A percentile compares a stretch with the other conserved stretches of the same genome.
These are phyloP conservation scores for Myripristis jacobus DNA, from an alignment of 2,797 vertebrate genomes.

Conservation along the genomic window DNA sequence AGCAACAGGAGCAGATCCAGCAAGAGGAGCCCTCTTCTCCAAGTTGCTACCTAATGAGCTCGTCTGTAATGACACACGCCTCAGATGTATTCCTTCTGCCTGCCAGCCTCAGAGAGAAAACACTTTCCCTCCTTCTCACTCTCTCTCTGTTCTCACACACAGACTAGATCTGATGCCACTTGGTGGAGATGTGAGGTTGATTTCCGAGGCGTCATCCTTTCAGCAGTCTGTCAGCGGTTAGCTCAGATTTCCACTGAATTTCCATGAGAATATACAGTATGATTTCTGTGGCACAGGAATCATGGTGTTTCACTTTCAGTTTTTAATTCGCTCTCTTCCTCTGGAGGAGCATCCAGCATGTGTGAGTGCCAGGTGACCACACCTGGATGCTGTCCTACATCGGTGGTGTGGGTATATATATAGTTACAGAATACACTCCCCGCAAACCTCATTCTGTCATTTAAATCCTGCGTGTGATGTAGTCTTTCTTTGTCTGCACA, in stretches of 20 bases:
- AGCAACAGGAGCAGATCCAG: not conserved
- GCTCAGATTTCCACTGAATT: slow-evolving; percentile 5
- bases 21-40: not conserved
- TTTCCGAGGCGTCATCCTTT: slow-evolving; percentile 19
- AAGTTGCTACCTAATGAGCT: slow-evolving; percentile 6
- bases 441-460: slow-evolving; percentile 68
- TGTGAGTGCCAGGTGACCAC: slow-evolving; percentile 59
- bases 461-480: slow-evolving; percentile 47
- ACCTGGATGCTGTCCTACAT: slow-evolving; percentile 66
- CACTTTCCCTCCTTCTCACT: not conserved
- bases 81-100: not conserved
- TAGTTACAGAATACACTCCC: slow-evolving; percentile 36
- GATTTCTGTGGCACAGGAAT: not conserved
- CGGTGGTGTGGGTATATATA: slow-evolving; percentile 30
- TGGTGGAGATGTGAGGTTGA: slow-evolving; percentile 10
- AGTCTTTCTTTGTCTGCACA: slow-evolving; percentile 51
- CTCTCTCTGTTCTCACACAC: not conserved
- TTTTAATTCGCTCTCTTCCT: not conserved
- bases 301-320: not conserved
- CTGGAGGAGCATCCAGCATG: not conserved
- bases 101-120: not conserved
- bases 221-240: not conserved
- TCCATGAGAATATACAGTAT: not conserved
- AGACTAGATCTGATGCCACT: slow-evolving; percentile 14
- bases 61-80: slow-evolving; percentile 3